Conservation (phyloP, 2,797 vertebrate species). For the Periophthalmus magnuspinnatus region DNA sequence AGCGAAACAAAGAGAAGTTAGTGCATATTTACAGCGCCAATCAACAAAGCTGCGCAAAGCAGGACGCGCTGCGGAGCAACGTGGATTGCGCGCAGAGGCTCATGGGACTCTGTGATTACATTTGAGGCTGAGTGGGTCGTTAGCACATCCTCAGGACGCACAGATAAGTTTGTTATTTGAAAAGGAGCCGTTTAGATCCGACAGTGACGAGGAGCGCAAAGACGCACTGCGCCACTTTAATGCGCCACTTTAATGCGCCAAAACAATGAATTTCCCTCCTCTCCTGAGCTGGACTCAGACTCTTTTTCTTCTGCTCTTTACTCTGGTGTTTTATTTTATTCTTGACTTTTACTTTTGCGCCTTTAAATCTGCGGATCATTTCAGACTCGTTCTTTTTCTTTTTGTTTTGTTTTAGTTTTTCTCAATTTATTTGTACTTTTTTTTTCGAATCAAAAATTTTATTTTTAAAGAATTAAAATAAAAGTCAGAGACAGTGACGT, state of each 20-base stretch:
- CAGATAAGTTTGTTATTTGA: slow-evolving; percentile 38
- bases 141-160: slow-evolving; percentile 40
- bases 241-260: slow-evolving; percentile 16
- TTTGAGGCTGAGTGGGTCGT: slow-evolving; percentile 45
- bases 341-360: too few relatives aligned
- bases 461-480: too few relatives aligned
- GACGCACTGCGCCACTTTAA: slow-evolving; percentile 15
- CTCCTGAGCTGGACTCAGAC: not conserved
- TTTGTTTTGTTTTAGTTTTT: not conserved
- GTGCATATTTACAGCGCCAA: slow-evolving; percentile 66
- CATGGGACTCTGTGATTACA: slow-evolving; percentile 60
- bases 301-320: too few relatives aligned
- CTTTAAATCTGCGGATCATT: not conserved
- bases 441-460: too few relatives aligned
- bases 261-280: slow-evolving; percentile 22
- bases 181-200: slow-evolving; percentile 27
- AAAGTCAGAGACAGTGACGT: too few relatives aligned
- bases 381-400: not conserved
- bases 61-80: slow-evolving; percentile 46
- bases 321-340: too few relatives aligned
- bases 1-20: slow-evolving; percentile 52
- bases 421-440: not conserved
- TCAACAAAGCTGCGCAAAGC: slow-evolving; percentile 56
- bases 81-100: slow-evolving; percentile 60
- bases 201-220: slow-evolving; percentile 34